Evolutionary conservation across 2,113 vertebrate species (phyloP).

Genomic region (Scomber scombrus): DNA sequence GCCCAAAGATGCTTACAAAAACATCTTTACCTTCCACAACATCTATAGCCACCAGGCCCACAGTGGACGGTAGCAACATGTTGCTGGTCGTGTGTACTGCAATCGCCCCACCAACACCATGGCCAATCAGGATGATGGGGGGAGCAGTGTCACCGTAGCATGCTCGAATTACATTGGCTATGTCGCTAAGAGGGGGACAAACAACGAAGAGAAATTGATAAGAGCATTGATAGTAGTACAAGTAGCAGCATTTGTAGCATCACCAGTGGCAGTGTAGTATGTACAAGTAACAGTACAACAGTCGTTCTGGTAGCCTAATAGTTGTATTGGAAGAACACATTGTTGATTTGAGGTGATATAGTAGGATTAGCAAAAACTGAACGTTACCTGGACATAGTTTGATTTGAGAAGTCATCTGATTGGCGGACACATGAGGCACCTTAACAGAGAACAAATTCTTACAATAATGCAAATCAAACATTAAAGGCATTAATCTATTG

Average conservation of each 20-base stretch:
- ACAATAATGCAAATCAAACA: neutral
- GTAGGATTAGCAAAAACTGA: neutral
- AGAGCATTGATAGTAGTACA: neutral
- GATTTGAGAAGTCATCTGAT: conserved; percentile 77
- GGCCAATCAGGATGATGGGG: conserved; percentile 77
- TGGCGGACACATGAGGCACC: conserved; percentile 73
- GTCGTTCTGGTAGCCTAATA: no score
- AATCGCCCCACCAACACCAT: conserved; percentile 80
- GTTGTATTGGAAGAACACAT: no score
- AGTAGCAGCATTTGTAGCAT: neutral
- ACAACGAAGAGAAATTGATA: neutral
- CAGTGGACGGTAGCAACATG: conserved; percentile 65
- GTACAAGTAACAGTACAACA: no score
- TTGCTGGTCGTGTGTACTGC: conserved; percentile 73
- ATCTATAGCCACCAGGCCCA: conserved; percentile 79
- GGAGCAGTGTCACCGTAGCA: conserved; percentile 79
- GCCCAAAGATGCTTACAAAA: neutral
- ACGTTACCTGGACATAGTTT: conserved; percentile 79
- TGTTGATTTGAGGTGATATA: no score
- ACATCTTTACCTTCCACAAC: conserved; percentile 74
- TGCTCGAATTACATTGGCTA: conserved; percentile 77
- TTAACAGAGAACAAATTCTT: conserved; percentile 14
- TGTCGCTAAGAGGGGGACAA: conserved; percentile 58
- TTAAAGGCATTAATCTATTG: no score
- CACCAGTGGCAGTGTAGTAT: no score